Base-by-base conservation (phyloP, 2,113 vertebrate genomes). In the Solea solea region DNA sequence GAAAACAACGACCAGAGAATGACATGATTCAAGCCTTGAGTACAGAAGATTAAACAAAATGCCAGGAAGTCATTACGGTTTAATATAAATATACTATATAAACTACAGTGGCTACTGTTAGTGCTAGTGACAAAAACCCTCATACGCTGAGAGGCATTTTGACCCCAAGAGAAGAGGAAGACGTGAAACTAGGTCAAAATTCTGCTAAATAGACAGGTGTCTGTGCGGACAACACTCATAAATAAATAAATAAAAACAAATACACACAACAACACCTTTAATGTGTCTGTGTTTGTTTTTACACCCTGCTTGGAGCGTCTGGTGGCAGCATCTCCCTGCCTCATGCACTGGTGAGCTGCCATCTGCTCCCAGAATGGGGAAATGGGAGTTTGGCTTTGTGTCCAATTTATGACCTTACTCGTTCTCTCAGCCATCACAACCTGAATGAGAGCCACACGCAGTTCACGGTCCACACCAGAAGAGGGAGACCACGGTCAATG, bases 281-380 rank as follows among this genome's bases (percentile, higher is more conserved):
- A 71, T 61, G 65, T 77, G 65, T 72, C 4, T 74, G 64, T 69
- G 68, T 74, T 25, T 74, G 56, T 74, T 69, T 79, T 55, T 60
- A 76, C 81, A 78, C 78, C 72, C 85, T 71, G 85, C 78, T 68
- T 44, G 45, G 80, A 84, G 86, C 82, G 78, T 92, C 81, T 87
- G 87, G 84, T 85, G 74, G 81, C 60, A 76, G 79, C 57, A 77
- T 71, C 82, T 76, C 73, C 81, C 77, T 71, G 71, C 80, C 64
- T 71, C 42, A 81, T 85, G 80, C 81, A 84, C 82, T 59, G 82
- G 80, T 85, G 85, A 81, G 86, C 69, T 75, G 68, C 88, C 87
- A 91, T 90, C 91, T 92, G 91, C 85, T 89, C 82, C 51, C 81
- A 74, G 59, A 79, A 45, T 52, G 85, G 78, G 74, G 56, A 78